Conservation (phyloP, 2,888 invertebrate species). For the Oscheius onirici region DNA sequence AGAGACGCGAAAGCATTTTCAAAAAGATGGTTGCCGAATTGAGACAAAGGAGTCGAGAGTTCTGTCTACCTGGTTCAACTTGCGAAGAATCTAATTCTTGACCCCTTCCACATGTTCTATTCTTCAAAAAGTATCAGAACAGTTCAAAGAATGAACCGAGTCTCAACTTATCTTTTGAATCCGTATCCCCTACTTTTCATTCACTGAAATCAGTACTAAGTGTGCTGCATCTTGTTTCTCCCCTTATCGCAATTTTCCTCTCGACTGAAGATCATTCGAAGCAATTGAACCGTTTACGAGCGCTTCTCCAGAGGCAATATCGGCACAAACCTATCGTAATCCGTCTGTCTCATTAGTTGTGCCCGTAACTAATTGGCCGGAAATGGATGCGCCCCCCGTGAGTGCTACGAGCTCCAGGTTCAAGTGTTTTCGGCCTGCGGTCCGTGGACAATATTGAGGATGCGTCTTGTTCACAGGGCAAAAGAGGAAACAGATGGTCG, state of each 20-base stretch:
- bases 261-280: not conserved
- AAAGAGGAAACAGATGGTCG: conserved; percentile 6
- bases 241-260: not conserved
- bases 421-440: conserved; percentile 21
- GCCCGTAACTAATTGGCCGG: conserved; percentile 21
- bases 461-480: conserved; percentile 1
- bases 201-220: too few species aligned
- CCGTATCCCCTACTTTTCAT: too few species aligned
- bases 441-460: conserved; percentile 13
- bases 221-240: too few species aligned
- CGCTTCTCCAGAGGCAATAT: not conserved
- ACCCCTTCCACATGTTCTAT: too few species aligned
- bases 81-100: too few species aligned
- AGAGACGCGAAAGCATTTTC: too few species aligned
- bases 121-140: too few species aligned
- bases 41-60: too few species aligned
- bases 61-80: too few species aligned
- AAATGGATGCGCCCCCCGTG: conserved; percentile 19
- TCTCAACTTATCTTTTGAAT: too few species aligned
- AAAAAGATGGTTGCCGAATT: too few species aligned
- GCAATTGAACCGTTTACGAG: conserved; percentile 30
- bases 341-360: conserved; percentile 32
- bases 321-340: conserved; percentile 22
- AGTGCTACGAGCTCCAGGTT: conserved; percentile 2
- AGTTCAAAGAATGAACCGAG: too few species aligned